Evolutionary conservation across 2,888 invertebrate genomes (phyloP).

Genomic region (Sipha maydis): DNA sequence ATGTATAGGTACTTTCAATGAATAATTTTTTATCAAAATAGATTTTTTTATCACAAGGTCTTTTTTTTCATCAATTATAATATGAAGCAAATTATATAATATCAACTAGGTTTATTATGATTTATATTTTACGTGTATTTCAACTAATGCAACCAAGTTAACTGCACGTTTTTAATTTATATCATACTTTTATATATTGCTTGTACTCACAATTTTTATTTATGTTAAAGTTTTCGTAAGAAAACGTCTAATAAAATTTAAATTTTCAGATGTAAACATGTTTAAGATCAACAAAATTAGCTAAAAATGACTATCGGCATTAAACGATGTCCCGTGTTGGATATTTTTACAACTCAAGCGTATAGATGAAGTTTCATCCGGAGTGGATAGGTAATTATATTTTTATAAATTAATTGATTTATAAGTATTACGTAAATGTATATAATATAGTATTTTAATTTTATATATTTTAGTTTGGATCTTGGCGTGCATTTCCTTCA

Average conservation of each 20-base stretch:
- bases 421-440: neutral
- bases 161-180: neutral
- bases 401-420: neutral
- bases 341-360: constrained; percentile 28
- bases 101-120: neutral
- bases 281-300: neutral
- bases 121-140: neutral
- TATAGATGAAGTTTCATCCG: constrained; percentile 56
- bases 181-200: neutral
- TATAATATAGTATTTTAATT: neutral
- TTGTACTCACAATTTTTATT: neutral
- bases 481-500: constrained; percentile 50
- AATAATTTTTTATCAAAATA: neutral
- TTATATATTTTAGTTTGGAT: constrained; percentile 34
- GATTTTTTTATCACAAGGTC: constrained; percentile 41
- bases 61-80: neutral
- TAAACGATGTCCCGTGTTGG: constrained; percentile 45
- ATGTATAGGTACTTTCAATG: neutral
- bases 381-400: constrained; percentile 37
- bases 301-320: constrained; percentile 32
- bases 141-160: neutral
- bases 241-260: neutral
- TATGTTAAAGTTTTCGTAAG: neutral
- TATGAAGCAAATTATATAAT: neutral
- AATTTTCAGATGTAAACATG: constrained; percentile 15